phyloP scores from a whole-genome alignment of 2,797 vertebrate species.

The Threskiornis aethiopicus region DNA sequence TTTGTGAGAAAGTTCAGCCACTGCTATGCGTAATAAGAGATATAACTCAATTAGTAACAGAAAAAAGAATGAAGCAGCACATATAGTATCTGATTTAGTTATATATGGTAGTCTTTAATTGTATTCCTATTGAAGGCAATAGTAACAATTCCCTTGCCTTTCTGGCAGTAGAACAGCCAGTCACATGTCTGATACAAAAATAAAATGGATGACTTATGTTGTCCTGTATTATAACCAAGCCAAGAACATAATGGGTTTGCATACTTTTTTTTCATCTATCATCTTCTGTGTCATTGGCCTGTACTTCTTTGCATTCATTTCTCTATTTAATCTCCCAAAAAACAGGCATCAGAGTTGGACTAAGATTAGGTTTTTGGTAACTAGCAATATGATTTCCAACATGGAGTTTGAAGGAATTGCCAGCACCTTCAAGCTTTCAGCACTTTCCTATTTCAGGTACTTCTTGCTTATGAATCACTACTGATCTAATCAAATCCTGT shows the following conservation, averaged over 20 bases:
- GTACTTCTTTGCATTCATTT: not conserved
- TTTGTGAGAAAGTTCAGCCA: slow-evolving; percentile 24
- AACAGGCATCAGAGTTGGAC: not conserved
- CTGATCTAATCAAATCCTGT: not conserved
- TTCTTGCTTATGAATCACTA: not conserved
- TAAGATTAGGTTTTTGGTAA: not conserved
- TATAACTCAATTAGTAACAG: not conserved
- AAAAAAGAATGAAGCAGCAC: not conserved
- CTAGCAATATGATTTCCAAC: not conserved
- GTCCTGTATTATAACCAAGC: not conserved
- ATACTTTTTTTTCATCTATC: not conserved
- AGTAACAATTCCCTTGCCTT: not conserved
- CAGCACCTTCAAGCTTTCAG: not conserved
- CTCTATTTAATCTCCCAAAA: not conserved
- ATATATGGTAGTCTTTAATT: not conserved
- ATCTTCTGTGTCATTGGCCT: not conserved
- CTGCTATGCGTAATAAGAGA: not conserved
- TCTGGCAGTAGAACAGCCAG: not conserved
- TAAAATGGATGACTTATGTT: not conserved
- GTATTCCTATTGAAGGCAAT: not conserved
- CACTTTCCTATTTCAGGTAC: not conserved
- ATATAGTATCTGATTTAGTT: not conserved
- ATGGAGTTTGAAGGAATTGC: not conserved
- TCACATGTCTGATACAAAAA: not conserved
- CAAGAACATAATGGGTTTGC: not conserved